Conservation (phyloP, 2,888 invertebrate species). For the Cetonia aurata region DNA sequence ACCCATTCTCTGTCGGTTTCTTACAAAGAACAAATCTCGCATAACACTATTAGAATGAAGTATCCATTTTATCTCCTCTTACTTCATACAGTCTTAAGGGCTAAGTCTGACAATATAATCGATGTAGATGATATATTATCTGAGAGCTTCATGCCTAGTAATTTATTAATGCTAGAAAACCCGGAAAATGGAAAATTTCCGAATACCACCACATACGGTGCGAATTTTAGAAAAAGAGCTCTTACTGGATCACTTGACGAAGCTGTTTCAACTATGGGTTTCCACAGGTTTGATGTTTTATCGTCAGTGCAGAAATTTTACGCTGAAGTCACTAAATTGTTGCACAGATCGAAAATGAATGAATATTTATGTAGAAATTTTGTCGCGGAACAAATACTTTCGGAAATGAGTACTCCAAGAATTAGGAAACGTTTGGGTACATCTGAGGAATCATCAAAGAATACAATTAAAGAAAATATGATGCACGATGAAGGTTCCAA, state of each 20-base stretch:
- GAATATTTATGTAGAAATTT: slow-evolving; percentile 83
- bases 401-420: slow-evolving; percentile 70
- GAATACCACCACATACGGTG: neutral
- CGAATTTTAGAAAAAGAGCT: slow-evolving; percentile 30
- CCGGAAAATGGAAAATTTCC: slow-evolving; percentile 53
- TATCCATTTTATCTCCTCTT: neutral
- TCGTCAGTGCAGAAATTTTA: too few species aligned
- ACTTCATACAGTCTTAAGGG: neutral
- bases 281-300: slow-evolving; percentile 72
- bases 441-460: slow-evolving; percentile 11
- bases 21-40: neutral
- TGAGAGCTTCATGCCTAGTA: slow-evolving; percentile 78
- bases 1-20: neutral
- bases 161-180: slow-evolving; percentile 70
- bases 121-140: slow-evolving; percentile 78
- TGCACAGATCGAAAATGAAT: slow-evolving; percentile 78
- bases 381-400: slow-evolving; percentile 79
- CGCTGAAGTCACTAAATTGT: too few species aligned
- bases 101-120: slow-evolving; percentile 50
- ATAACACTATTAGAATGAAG: slow-evolving; percentile 7
- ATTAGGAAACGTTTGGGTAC: slow-evolving; percentile 62
- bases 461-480: slow-evolving; percentile 59
- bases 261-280: slow-evolving; percentile 76
- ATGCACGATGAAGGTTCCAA: slow-evolving; percentile 79
- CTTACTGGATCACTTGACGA: slow-evolving; percentile 72